These are phyloP conservation scores for Aleiodes alternator DNA, from an alignment of 2,888 invertebrate genomes.

Conservation along the genomic window DNA sequence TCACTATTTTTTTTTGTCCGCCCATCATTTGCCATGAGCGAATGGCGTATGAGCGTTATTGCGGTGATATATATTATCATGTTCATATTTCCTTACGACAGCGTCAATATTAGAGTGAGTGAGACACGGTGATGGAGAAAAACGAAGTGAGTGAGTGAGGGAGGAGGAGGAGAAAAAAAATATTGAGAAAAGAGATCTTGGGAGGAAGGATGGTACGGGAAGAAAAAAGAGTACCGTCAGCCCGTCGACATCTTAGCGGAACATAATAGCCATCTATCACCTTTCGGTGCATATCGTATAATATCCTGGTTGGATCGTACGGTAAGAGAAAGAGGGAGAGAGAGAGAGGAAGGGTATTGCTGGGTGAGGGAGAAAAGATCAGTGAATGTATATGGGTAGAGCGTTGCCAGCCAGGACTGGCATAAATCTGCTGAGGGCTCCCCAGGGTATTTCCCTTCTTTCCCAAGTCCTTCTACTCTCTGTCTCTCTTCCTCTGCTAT, in stretches of 20 bases:
- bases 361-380: constrained; percentile 42
- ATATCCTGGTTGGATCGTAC: constrained; percentile 68
- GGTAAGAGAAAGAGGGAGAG: constrained; percentile 52
- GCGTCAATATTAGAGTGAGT: constrained; percentile 21
- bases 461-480: constrained; percentile 50
- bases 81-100: constrained; percentile 36
- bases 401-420: constrained; percentile 66
- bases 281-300: constrained; percentile 69
- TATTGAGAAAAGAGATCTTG: constrained; percentile 12
- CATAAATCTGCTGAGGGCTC: constrained; percentile 74
- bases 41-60: constrained; percentile 26
- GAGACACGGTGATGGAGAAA: background rate
- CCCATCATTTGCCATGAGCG: background rate
- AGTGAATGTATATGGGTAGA: constrained; percentile 56
- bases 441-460: constrained; percentile 71
- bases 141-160: background rate
- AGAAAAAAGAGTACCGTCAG: constrained; percentile 45
- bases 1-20: too few relatives aligned
- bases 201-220: constrained; percentile 27
- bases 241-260: constrained; percentile 65
- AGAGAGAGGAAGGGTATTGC: constrained; percentile 47
- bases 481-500: constrained; percentile 30
- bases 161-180: constrained; percentile 10
- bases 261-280: constrained; percentile 72
- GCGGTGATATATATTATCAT: constrained; percentile 21